These are phyloP conservation scores for Cyclina sinensis DNA, from an alignment of 1,140 invertebrate species.

Conservation along the genomic window DNA sequence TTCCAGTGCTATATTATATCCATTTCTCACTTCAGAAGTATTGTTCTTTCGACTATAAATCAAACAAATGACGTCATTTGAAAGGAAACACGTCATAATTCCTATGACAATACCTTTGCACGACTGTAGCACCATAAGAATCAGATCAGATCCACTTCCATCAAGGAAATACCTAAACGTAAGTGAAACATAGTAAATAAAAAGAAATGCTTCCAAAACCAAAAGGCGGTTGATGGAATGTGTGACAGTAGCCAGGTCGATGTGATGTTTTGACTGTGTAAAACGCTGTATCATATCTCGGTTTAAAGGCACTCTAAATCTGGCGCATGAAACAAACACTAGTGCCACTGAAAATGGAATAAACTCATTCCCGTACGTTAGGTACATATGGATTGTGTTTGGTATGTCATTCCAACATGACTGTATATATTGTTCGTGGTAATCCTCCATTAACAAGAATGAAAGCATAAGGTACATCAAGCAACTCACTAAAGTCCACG, in stretches of 20 bases:
- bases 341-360: slow-evolving; percentile 6
- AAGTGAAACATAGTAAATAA: slow-evolving; percentile 3
- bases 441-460: slow-evolving; percentile 28
- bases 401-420: slow-evolving; percentile 20
- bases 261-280: background rate
- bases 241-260: slow-evolving; percentile 4
- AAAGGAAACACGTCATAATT: slow-evolving; percentile 35
- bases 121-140: slow-evolving; percentile 25
- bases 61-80: slow-evolving; percentile 27
- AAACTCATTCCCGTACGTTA: slow-evolving; percentile 49
- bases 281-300: slow-evolving; percentile 14
- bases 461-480: slow-evolving; percentile 42
- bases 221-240: background rate
- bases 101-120: slow-evolving; percentile 16
- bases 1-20: background rate
- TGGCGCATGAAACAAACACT: background rate
- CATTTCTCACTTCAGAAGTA: background rate
- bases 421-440: background rate
- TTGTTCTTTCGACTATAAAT: background rate
- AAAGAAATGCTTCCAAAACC: background rate
- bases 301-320: background rate
- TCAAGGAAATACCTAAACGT: background rate
- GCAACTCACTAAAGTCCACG: slow-evolving; percentile 15
- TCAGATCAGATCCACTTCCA: slow-evolving; percentile 7
- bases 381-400: slow-evolving; percentile 30